Evolutionary conservation across 2,888 invertebrate species (phyloP).

Genomic region (Muscina levida): DNA sequence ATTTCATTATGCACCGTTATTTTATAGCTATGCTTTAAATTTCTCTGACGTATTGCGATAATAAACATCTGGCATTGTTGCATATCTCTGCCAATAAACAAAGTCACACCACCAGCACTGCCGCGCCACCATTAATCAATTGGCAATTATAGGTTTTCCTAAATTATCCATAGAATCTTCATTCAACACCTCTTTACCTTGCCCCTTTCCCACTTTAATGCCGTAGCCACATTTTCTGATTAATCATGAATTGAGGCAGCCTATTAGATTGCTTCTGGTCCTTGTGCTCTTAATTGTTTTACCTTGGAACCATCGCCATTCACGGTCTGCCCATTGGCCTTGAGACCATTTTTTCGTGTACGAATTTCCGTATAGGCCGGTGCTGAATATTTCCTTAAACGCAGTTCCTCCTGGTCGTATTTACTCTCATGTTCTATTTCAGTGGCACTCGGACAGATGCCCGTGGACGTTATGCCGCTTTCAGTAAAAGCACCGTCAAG

Average conservation of each 20-base stretch:
- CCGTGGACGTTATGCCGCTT: slow-evolving; percentile 44
- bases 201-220: not conserved
- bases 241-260: too few relatives aligned
- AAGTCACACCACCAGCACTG: slow-evolving; percentile 50
- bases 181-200: not conserved
- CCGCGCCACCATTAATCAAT: slow-evolving; percentile 37
- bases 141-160: slow-evolving; percentile 16
- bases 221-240: too few relatives aligned
- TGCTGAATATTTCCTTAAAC: slow-evolving; percentile 71
- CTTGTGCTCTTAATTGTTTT: slow-evolving; percentile 54
- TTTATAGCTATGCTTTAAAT: not conserved
- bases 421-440: slow-evolving; percentile 56
- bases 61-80: not conserved
- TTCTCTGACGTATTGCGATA: not conserved
- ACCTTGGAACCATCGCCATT: slow-evolving; percentile 72
- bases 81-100: slow-evolving; percentile 22
- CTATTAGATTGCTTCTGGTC: too few relatives aligned
- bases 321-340: slow-evolving; percentile 58
- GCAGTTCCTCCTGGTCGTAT: slow-evolving; percentile 54
- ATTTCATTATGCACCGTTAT: too few relatives aligned
- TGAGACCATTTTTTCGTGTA: slow-evolving; percentile 71
- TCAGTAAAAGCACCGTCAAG: slow-evolving; percentile 66
- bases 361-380: slow-evolving; percentile 75
- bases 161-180: slow-evolving; percentile 26
- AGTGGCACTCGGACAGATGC: not conserved